Evolutionary conservation across 2,888 invertebrate genomes (phyloP).

Genomic region (Xylota segnis): DNA sequence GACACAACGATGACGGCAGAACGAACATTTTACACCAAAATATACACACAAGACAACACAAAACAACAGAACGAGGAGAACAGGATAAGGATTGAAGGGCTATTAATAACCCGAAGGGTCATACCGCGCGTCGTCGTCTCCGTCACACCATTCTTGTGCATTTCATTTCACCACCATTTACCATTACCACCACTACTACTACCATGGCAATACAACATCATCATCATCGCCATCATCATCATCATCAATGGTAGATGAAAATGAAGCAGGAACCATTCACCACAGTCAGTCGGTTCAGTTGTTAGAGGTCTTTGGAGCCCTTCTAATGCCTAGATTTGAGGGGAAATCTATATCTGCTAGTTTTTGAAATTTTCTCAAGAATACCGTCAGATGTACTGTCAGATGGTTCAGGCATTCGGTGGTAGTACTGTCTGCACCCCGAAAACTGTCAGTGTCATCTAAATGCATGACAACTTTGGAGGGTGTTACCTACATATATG

Average conservation of each 20-base stretch:
- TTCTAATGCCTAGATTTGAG: conserved; percentile 7
- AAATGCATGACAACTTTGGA: conserved; percentile 47
- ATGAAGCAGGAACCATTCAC: conserved; percentile 57
- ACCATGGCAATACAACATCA: conserved; percentile 54
- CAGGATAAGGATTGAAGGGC: conserved; percentile 77
- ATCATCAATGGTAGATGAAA: conserved; percentile 21
- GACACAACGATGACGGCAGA: conserved; percentile 77
- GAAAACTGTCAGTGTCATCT: conserved; percentile 59
- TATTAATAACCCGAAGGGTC: conserved; percentile 77
- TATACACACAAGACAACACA: conserved; percentile 70
- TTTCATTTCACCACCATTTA: conserved; percentile 74
- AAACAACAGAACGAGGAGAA: conserved; percentile 68
- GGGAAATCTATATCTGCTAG: conserved; percentile 42
- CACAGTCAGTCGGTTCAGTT: conserved; percentile 46
- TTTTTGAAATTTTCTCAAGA: conserved; percentile 6
- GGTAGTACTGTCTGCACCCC: conserved; percentile 28
- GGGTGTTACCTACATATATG: conserved; percentile 51
- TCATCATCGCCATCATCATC: conserved; percentile 32
- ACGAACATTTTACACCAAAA: conserved; percentile 77
- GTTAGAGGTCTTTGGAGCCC: conserved; percentile 19
- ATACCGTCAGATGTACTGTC: conserved; percentile 58
- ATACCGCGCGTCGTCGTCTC: conserved; percentile 71
- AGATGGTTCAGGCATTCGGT: conserved; percentile 54
- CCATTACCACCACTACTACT: conserved; percentile 64
- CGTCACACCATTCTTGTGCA: conserved; percentile 75